Base-by-base conservation (phyloP, 2,113 vertebrate species). In the Perognathus longimembris region DNA sequence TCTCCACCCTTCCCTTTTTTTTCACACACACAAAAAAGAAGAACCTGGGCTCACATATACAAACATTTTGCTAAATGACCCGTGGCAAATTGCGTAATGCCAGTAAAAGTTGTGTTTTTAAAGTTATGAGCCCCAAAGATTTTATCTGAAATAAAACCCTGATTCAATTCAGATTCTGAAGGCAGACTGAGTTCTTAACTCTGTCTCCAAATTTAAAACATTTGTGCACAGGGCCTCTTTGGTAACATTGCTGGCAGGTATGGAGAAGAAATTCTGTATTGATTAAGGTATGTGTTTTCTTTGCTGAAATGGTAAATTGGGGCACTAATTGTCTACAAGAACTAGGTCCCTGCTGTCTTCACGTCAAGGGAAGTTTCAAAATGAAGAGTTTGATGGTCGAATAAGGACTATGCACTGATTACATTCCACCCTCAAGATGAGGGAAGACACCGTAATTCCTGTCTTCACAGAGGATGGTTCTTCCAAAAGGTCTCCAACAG, bases 121-220 rank as follows among this genome's bases (percentile, higher is more conserved):
- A 96, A 98, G 97, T 97, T 96, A 98, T 95, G 97, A 97, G 95
- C 94, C 96, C 97, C 97, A 97, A 96, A 98, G 97, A 97, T 98
- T 98, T 98, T 96, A 98, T 97, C 97, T 96, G 97, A 98, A 98
- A 98, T 97, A 97, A 98, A 98, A 98, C 96, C 97, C 97, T 95
- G 94, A 97, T 98, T 97, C 96, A 97, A 95, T 98, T 98, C 97
- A 98, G 97, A 97, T 97, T 98, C 94, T 97, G 91, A 89, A 98
- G 96, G 96, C 95, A 96, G 98, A 97, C 92, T 97, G 88, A 94
- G 95, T 97, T 97, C 96, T 97, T 63, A 96, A 85, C 91, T 94
- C 95, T 90, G 95, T 94, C 93, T 97, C 96, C 95, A 98, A 98
- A 98, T 98, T 90, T 79, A 97, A 98, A 98, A 95, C 97, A 97